Base-by-base conservation (phyloP, 1,140 invertebrate genomes). In the Heliconius himera region DNA sequence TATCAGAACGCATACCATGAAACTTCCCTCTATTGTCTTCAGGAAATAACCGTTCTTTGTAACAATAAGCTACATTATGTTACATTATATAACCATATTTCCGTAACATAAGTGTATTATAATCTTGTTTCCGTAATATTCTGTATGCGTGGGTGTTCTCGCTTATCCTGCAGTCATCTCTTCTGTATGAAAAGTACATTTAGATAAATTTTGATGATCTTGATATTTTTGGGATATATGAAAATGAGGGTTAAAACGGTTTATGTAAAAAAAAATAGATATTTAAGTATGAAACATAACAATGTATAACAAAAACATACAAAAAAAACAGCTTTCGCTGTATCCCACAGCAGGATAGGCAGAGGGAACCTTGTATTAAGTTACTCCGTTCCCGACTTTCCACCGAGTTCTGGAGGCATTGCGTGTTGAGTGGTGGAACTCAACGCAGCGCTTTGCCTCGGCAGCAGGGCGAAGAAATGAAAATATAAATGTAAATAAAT, bases 1-100 rank as follows among this genome's bases (percentile, higher is more conserved):
- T 56, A 56, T 22, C 13, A 26, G 5, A 66, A 66, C 60, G n/a
- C 60, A 66, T 66, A 66, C 66, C 78, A 80, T 80, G 74, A 73
- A 76, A 80, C 70, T 76, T 80, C 78, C 74, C 66, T 74, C 78
- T 29, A 80, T 80, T 80, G 78, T 80, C 70, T 73, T 36, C 56
- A 26, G 78, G 70, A 80, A 79, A 75, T 79, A 75, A 60, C 49
- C 71, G 56, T 73, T 76, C 70, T 76, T 56, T 22, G 54, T 76
- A 72, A 80, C 70, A 76, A 80, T 80, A 80, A 80, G 70, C 70
- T 41, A 71, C 49, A 73, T 76, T 60, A 66, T n/a, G 60, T 66
- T 29, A 66, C 60, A 66, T 80, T 80, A 73, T 75, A 76, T 76
- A 80, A 80, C 49, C 51, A 5, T 41, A 76, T 76, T 76, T 80